These are phyloP conservation scores for Morelia viridis DNA, from an alignment of 2,797 vertebrate genomes.

Conservation along the genomic window DNA sequence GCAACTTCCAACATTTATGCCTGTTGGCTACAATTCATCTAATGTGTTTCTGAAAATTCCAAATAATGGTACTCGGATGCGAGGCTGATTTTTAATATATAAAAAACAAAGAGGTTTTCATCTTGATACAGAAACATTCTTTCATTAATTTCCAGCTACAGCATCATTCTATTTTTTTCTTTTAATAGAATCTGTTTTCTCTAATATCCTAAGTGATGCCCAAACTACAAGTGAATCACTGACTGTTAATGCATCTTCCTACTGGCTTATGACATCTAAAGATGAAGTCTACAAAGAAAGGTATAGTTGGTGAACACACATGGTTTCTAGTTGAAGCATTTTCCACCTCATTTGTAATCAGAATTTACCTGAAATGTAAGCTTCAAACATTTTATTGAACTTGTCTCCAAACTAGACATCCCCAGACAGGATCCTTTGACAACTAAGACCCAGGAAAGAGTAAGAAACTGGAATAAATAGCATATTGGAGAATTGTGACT, in stretches of 20 bases:
- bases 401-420: background rate
- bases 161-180: background rate
- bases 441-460: background rate
- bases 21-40: background rate
- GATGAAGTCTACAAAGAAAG: background rate
- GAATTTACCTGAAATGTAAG: background rate
- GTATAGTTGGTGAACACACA: background rate
- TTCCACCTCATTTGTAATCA: background rate
- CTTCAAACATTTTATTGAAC: background rate
- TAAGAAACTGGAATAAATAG: background rate
- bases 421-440: background rate
- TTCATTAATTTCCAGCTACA: background rate
- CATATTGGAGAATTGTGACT: background rate
- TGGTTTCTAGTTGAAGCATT: fast-evolving
- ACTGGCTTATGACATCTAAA: background rate
- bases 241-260: background rate
- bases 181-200: slow-evolving; percentile 26
- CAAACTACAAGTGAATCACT: background rate
- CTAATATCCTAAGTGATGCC: background rate
- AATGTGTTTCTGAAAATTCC: background rate
- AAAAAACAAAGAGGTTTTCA: background rate
- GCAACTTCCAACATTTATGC: background rate
- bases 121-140: background rate
- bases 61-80: background rate
- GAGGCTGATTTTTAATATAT: background rate